Conservation (phyloP, 2,797 vertebrate species). For the Dendrocincla tyrannina region DNA sequence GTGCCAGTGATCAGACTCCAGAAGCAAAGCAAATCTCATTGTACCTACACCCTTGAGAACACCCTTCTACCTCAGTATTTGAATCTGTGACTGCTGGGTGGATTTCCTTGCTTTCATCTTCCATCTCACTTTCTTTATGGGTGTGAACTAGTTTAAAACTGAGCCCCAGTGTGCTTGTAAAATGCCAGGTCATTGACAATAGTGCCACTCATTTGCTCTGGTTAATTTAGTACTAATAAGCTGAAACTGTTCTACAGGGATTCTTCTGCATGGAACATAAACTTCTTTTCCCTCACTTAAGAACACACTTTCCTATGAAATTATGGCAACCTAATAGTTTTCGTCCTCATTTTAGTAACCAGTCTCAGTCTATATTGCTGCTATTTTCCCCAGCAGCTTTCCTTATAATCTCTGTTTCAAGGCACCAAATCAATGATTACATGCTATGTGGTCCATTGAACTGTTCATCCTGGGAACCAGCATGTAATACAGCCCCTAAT, state of each 20-base stretch:
- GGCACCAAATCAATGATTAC: background rate
- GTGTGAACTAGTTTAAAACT: conserved; percentile 54
- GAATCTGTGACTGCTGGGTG: background rate
- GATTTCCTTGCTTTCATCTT: conserved; percentile 18
- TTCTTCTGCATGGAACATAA: conserved; percentile 74
- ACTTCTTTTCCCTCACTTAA: conserved; percentile 55
- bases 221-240: conserved; percentile 81
- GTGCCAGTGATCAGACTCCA: background rate
- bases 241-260: conserved; percentile 75
- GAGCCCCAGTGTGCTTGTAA: conserved; percentile 70
- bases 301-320: conserved; percentile 64
- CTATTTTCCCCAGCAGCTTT: conserved; percentile 41
- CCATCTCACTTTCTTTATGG: conserved; percentile 1
- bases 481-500: background rate
- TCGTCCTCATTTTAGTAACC: conserved; percentile 53
- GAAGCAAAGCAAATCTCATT: background rate
- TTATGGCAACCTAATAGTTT: conserved; percentile 63
- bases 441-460: background rate
- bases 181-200: conserved; percentile 75
- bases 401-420: conserved; percentile 20
- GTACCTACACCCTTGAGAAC: background rate
- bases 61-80: background rate
- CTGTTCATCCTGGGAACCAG: background rate
- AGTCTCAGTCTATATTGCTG: conserved; percentile 26
- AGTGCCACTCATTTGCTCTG: conserved; percentile 74